phyloP scores from a whole-genome alignment of 2,888 invertebrate species.

The Parascotia fuliginaria region DNA sequence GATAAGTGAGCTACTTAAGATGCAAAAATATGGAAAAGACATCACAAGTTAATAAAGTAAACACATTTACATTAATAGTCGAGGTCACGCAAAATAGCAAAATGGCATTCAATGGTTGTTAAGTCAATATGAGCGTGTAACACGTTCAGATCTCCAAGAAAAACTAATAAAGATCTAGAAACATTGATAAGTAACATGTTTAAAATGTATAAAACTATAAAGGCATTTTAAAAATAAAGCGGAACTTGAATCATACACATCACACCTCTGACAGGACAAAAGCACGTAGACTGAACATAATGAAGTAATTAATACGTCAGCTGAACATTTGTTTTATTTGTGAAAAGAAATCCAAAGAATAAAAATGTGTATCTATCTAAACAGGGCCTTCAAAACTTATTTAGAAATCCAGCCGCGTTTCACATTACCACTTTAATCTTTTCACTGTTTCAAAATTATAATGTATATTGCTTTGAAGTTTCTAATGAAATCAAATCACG shows the following conservation, averaged over 20 bases:
- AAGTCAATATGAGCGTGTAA: slow-evolving; percentile 48
- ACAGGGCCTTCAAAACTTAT: slow-evolving; percentile 14
- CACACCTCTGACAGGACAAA: not conserved
- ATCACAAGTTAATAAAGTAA: not conserved
- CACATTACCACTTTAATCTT: slow-evolving; percentile 43
- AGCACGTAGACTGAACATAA: slow-evolving; percentile 18
- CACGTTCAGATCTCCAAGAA: slow-evolving; percentile 40
- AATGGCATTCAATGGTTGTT: slow-evolving; percentile 44
- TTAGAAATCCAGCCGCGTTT: slow-evolving; percentile 22
- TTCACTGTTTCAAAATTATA: slow-evolving; percentile 23
- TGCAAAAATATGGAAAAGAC: not conserved
- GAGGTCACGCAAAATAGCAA: slow-evolving; percentile 19
- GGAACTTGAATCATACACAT: slow-evolving; percentile 3
- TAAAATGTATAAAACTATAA: slow-evolving; percentile 1
- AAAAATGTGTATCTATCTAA: slow-evolving; percentile 1
- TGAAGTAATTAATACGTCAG: slow-evolving; percentile 18
- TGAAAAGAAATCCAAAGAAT: slow-evolving; percentile 8
- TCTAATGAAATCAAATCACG: slow-evolving; percentile 29
- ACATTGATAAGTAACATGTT: slow-evolving; percentile 31
- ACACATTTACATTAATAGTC: slow-evolving; percentile 20
- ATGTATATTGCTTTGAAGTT: slow-evolving; percentile 14
- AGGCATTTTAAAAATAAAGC: not conserved
- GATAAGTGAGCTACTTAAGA: not conserved
- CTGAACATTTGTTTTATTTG: slow-evolving; percentile 10
- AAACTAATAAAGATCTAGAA: slow-evolving; percentile 31